These are phyloP conservation scores for Lasius platythorax DNA, from an alignment of 2,888 invertebrate species.

Conservation along the genomic window DNA sequence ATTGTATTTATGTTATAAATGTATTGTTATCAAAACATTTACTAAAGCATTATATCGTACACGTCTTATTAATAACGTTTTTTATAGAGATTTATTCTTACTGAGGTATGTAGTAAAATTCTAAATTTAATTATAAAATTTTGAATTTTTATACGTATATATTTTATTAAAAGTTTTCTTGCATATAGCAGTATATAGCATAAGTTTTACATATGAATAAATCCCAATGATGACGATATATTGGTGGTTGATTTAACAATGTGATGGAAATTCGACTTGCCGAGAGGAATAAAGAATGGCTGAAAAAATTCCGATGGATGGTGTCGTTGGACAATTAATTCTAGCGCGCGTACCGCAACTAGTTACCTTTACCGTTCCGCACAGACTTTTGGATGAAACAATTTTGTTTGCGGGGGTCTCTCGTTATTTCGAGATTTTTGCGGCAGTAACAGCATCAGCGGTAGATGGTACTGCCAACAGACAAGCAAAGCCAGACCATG, in stretches of 20 bases:
- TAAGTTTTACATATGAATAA: background rate
- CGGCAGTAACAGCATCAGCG: constrained; percentile 29
- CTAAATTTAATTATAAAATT: background rate
- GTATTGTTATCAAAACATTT: background rate
- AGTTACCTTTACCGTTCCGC: constrained; percentile 41
- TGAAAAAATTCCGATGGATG: constrained; percentile 45
- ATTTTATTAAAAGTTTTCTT: constrained; percentile 19
- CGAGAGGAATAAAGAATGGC: constrained; percentile 46
- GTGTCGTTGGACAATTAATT: constrained; percentile 68
- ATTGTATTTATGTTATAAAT: background rate
- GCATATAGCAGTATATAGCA: too few relatives aligned
- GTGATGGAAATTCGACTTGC: background rate
- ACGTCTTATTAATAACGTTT: background rate
- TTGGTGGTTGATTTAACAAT: constrained; percentile 4
- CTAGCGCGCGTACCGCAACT: constrained; percentile 49
- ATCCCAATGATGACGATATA: background rate
- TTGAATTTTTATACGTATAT: background rate
- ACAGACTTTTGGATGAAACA: constrained; percentile 68
- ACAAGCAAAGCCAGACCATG: constrained; percentile 63
- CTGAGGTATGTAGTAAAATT: background rate
- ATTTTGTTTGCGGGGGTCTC: constrained; percentile 69
- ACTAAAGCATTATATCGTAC: background rate
- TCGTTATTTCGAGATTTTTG: constrained; percentile 66
- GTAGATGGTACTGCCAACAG: constrained; percentile 45
- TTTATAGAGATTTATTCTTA: background rate